phyloP scores from a whole-genome alignment of 2,797 vertebrate species.

The Sebastes diaconus region DNA sequence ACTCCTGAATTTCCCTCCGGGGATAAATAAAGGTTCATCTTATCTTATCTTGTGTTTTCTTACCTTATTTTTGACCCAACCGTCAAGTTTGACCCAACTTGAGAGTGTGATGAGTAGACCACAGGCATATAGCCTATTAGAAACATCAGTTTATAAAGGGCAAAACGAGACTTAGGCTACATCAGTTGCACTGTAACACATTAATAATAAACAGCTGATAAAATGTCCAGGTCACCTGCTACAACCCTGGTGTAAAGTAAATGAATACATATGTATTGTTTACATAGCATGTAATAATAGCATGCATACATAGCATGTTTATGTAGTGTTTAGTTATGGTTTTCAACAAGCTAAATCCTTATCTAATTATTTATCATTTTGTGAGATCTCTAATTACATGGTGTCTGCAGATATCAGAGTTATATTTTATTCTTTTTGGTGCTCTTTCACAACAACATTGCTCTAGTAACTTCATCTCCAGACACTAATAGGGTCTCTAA shows the following conservation, averaged over 20 bases:
- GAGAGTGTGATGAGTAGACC: not conserved
- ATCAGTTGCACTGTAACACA: not conserved
- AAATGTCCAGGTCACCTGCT: not conserved
- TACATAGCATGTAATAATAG: no score
- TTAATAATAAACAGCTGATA: not conserved
- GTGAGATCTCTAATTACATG: not conserved
- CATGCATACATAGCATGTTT: not conserved
- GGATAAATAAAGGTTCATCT: no score
- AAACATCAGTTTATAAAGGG: not conserved
- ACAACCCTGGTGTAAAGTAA: not conserved
- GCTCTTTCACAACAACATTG: not conserved
- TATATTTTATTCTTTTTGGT: not conserved
- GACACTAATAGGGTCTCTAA: not conserved
- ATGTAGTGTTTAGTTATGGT: not conserved
- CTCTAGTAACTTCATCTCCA: not conserved
- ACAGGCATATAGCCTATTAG: not conserved
- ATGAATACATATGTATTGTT: no score
- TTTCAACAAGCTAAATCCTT: not conserved
- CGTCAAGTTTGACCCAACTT: not conserved
- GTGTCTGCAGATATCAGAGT: not conserved
- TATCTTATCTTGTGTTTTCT: no score
- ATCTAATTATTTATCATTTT: not conserved
- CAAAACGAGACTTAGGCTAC: not conserved
- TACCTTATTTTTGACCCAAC: not conserved
- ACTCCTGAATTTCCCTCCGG: no score